phyloP scores from a whole-genome alignment of 2,113 vertebrate species.

The Anarhynchus alexandrinus region DNA sequence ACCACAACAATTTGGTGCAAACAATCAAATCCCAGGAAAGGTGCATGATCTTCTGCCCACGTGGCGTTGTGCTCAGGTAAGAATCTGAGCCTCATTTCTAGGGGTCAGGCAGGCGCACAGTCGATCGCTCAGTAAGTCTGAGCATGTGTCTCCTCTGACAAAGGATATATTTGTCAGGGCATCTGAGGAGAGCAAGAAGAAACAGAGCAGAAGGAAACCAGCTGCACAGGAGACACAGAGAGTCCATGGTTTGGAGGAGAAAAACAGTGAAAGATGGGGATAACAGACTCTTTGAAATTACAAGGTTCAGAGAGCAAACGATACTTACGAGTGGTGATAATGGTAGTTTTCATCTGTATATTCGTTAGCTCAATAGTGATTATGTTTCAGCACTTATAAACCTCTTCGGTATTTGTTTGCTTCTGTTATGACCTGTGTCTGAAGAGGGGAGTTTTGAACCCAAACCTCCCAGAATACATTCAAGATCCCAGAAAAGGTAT shows the following conservation, averaged over 20 bases:
- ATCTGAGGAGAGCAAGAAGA: not conserved
- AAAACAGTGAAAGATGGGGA: not conserved
- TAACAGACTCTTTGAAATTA: not conserved
- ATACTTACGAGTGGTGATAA: not conserved
- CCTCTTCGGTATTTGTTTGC: not conserved
- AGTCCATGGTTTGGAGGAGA: not conserved
- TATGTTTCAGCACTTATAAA: not conserved
- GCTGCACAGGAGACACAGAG: not conserved
- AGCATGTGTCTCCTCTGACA: not conserved
- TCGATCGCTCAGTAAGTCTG: not conserved
- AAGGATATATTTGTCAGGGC: not conserved
- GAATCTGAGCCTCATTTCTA: not conserved
- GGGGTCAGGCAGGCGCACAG: not conserved
- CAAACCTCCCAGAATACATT: not conserved
- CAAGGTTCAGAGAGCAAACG: not conserved
- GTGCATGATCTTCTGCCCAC: not conserved
- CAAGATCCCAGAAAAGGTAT: not conserved
- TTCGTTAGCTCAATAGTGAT: not conserved
- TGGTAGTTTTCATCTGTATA: not conserved
- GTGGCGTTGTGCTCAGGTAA: not conserved
- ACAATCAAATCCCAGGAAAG: not conserved
- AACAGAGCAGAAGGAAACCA: slow-evolving; percentile 7
- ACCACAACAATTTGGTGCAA: not conserved
- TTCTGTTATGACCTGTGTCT: not conserved
- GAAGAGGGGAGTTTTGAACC: not conserved